A percentile compares a stretch with the other conserved stretches of the same genome.
phyloP scores from a whole-genome alignment of 2,113 vertebrate genomes.

The Bolborhynchus lineola region DNA sequence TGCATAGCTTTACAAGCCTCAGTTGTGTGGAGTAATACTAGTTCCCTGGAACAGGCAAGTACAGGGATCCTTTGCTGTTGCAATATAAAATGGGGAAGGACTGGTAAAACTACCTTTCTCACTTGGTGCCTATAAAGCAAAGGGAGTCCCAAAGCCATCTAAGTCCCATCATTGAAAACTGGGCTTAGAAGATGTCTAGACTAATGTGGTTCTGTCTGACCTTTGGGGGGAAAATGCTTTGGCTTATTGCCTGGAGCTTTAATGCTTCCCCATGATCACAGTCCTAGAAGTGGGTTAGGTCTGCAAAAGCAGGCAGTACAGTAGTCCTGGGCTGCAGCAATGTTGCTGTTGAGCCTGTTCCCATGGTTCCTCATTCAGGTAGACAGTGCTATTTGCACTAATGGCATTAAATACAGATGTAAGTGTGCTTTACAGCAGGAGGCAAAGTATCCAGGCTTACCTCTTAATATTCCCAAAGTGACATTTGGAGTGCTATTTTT shows the following conservation, averaged over 20 bases:
- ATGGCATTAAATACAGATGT: not conserved
- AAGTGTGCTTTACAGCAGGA: not conserved
- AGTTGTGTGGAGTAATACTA: not conserved
- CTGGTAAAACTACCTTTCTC: not conserved
- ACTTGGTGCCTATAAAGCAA: not conserved
- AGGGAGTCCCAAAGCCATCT: not conserved
- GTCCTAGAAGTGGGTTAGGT: not conserved
- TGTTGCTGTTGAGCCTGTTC: not conserved
- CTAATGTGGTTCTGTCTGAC: not conserved
- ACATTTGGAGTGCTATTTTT: conserved; percentile 49
- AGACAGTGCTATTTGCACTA: not conserved
- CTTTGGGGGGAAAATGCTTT: not conserved
- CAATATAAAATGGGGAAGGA: not conserved
- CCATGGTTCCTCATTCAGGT: not conserved
- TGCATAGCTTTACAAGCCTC: not conserved
- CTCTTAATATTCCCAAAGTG: conserved; percentile 48
- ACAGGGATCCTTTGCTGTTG: not conserved
- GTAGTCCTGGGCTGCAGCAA: accelerated
- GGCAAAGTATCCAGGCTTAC: not conserved
- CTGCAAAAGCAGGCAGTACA: not conserved
- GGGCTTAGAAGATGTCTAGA: not conserved
- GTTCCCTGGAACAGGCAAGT: not conserved
- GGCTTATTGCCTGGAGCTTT: not conserved
- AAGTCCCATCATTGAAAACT: not conserved
- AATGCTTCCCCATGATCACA: not conserved